phyloP scores from a whole-genome alignment of 2,113 vertebrate genomes.

The Entosphenus tridentatus region DNA sequence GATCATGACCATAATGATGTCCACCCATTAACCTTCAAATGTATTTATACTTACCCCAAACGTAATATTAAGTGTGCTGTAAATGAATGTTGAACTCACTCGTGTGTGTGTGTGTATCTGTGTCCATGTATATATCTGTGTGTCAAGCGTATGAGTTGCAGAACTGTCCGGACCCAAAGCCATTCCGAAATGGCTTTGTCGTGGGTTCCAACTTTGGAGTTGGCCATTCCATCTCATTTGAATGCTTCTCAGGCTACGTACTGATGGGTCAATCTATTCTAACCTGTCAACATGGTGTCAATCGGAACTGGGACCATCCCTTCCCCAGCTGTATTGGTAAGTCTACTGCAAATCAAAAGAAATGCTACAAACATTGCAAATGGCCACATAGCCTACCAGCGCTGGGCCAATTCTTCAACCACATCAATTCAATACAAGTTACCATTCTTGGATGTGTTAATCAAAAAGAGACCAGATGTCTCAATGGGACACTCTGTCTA shows the following conservation, averaged over 20 bases:
- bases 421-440: no score
- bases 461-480: no score
- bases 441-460: no score
- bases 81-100: not conserved
- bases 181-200: conserved; percentile 62
- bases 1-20: not conserved
- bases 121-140: not conserved
- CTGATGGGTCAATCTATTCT: conserved; percentile 63
- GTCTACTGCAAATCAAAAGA: conserved; percentile 6
- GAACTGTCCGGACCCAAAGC: conserved; percentile 78
- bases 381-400: no score
- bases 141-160: conserved; percentile 73
- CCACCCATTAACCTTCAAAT: not conserved
- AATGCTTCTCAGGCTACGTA: conserved; percentile 69
- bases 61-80: no score
- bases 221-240: conserved; percentile 88
- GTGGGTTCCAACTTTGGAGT: conserved; percentile 85
- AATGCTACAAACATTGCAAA: no score
- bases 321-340: conserved; percentile 88
- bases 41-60: not conserved
- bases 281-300: conserved; percentile 79
- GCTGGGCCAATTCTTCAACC: no score
- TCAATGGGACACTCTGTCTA: no score
- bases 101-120: not conserved
- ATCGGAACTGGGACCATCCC: conserved; percentile 77